Evolutionary conservation across 2,113 vertebrate species (phyloP).

Genomic region (Bagarius yarrelli): DNA sequence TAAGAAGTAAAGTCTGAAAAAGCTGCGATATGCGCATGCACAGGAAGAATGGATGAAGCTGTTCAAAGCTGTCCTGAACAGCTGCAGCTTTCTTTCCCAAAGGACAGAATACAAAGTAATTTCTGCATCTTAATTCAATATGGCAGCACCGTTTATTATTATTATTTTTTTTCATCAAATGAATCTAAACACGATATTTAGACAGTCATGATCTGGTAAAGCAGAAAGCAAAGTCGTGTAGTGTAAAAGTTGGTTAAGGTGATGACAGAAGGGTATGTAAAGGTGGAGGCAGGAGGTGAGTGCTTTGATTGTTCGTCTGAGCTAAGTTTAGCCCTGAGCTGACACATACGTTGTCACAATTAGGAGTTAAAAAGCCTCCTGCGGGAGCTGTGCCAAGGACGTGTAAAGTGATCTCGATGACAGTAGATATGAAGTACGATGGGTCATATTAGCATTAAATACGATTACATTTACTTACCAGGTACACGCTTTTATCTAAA

Average conservation of each 20-base stretch:
- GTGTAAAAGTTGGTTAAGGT: neutral
- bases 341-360: constrained; percentile 1
- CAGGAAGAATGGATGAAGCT: neutral
- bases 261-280: neutral
- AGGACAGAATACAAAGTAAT: constrained; percentile 20
- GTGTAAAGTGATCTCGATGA: neutral
- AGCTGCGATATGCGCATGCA: neutral
- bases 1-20: neutral
- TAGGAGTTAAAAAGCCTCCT: neutral
- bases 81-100: constrained; percentile 28
- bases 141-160: neutral
- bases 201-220: neutral
- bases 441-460: neutral
- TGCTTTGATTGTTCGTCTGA: neutral
- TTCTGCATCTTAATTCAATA: constrained; percentile 15
- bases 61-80: constrained; percentile 10
- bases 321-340: constrained; percentile 17
- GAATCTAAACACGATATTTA: neutral
- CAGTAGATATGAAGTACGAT: neutral
- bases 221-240: neutral
- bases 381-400: neutral
- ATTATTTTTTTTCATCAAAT: neutral
- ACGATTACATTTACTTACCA: neutral
- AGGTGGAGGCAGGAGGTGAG: neutral
- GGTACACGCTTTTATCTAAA: neutral